Conservation (phyloP, 2,797 vertebrate species). For the Sebastes wilsoni region DNA sequence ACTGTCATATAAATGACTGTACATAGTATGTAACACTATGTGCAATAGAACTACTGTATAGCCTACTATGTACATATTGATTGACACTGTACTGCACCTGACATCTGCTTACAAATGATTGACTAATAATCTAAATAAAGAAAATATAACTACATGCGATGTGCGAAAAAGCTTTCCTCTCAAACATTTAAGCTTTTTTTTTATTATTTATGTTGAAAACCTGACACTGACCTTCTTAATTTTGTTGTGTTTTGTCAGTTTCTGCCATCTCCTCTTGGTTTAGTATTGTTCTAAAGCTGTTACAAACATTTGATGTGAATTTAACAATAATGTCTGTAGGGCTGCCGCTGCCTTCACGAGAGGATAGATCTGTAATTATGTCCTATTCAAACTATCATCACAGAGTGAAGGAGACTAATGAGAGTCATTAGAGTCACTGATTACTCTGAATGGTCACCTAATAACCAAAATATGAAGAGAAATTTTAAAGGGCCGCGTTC, state of each 20-base stretch:
- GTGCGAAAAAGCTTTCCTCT: neutral
- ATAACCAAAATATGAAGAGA: conserved; percentile 7
- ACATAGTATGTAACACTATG: neutral
- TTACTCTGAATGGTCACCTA: conserved; percentile 23
- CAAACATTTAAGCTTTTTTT: neutral
- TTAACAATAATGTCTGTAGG: neutral
- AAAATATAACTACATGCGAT: neutral
- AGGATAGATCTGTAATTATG: conserved; percentile 6
- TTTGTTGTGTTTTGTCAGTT: neutral
- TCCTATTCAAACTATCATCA: conserved; percentile 18
- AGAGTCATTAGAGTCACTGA: conserved; percentile 22
- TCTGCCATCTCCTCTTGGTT: neutral
- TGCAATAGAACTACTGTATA: neutral
- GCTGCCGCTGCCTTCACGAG: neutral
- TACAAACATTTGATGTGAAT: neutral
- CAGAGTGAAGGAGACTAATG: conserved; percentile 32
- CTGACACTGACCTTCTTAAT: neutral
- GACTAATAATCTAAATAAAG: neutral
- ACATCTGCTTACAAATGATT: neutral
- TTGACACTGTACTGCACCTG: neutral
- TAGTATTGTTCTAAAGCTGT: neutral
- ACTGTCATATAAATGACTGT: neutral
- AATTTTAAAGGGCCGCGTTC: neutral
- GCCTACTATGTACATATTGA: neutral
- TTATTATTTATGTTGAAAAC: neutral